Evolutionary conservation across 2,797 vertebrate genomes (phyloP).

Genomic region (Agapornis canus): DNA sequence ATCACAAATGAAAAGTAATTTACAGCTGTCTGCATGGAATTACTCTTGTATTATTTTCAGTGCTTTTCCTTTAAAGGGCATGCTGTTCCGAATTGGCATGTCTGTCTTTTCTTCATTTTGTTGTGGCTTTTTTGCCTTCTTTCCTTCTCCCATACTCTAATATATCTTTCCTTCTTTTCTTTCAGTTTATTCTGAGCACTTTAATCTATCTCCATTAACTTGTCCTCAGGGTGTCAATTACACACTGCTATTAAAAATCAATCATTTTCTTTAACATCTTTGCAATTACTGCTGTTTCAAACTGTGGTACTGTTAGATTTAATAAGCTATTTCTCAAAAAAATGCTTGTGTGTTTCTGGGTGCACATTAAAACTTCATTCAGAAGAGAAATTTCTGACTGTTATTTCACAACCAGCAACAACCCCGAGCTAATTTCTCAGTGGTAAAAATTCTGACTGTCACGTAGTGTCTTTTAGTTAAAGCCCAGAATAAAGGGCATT

Average conservation of each 20-base stretch:
- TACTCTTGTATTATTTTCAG: background rate
- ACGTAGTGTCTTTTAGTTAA: background rate
- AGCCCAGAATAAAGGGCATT: background rate
- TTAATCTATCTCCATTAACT: background rate
- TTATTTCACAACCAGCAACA: background rate
- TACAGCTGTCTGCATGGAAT: background rate
- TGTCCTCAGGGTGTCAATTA: background rate
- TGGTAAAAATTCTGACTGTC: background rate
- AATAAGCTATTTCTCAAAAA: background rate
- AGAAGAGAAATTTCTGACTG: background rate
- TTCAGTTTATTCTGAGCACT: background rate
- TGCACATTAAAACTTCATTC: background rate
- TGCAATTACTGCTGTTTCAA: background rate
- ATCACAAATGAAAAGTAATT: background rate
- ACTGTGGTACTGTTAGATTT: background rate
- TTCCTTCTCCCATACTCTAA: background rate
- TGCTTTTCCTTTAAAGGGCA: background rate
- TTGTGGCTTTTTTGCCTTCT: background rate
- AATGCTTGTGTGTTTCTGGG: background rate
- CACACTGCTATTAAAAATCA: background rate
- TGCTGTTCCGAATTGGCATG: background rate
- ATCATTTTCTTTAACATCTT: background rate
- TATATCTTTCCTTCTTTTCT: background rate
- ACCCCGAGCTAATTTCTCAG: background rate
- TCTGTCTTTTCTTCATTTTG: background rate